These are phyloP conservation scores for Lepus europaeus DNA, from an alignment of 2,113 vertebrate genomes.

Conservation along the genomic window DNA sequence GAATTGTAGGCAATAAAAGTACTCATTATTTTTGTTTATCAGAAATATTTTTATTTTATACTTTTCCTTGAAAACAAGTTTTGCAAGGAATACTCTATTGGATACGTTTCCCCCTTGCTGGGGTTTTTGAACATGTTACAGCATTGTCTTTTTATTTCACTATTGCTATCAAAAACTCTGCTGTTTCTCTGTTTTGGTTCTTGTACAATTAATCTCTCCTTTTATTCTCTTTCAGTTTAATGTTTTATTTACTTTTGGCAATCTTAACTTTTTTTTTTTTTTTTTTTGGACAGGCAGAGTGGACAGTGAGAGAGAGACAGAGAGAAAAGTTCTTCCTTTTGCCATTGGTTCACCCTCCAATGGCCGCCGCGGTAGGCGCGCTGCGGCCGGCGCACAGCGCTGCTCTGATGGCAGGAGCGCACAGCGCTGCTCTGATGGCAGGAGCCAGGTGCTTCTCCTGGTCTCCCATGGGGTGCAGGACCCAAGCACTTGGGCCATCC, in stretches of 20 bases:
- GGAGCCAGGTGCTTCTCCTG: no score
- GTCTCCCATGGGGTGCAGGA: no score
- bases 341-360: no score
- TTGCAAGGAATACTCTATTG: neutral
- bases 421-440: no score
- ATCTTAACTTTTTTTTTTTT: neutral
- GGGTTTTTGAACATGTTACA: neutral
- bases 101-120: neutral
- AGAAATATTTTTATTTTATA: neutral
- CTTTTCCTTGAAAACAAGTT: constrained; percentile 7
- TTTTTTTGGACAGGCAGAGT: no score
- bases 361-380: no score
- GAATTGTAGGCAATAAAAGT: neutral
- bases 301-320: no score
- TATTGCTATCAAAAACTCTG: neutral
- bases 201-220: neutral
- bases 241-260: neutral
- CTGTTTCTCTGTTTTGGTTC: neutral
- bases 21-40: neutral
- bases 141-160: neutral
- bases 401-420: no score
- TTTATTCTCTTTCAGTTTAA: neutral
- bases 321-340: no score
- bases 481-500: no score
- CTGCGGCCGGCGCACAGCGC: no score